phyloP scores from a whole-genome alignment of 2,797 vertebrate genomes.

The Muscicapa comitata region DNA sequence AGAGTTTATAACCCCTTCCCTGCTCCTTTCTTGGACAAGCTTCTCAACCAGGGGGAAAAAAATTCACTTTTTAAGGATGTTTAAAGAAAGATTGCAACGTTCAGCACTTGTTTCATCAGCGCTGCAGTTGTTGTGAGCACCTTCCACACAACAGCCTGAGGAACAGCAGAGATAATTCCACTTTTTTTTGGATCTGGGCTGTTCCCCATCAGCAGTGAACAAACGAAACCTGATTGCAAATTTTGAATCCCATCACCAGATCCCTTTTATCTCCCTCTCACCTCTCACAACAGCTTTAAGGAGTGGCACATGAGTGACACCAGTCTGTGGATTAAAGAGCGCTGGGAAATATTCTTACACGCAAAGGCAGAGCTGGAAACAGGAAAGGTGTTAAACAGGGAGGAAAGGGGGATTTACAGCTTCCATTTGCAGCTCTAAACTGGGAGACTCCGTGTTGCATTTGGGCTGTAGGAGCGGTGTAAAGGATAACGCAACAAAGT shows the following conservation, averaged over 20 bases:
- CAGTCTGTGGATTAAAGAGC: not conserved
- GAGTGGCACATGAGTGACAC: not conserved
- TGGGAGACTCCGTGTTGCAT: too few species aligned
- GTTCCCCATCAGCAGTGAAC: not conserved
- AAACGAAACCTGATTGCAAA: not conserved
- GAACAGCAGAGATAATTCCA: not conserved
- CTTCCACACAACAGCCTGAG: not conserved
- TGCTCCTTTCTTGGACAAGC: not conserved
- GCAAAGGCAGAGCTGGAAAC: not conserved
- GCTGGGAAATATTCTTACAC: not conserved
- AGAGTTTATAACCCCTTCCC: not conserved
- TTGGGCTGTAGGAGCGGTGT: too few species aligned
- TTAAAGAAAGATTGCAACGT: not conserved
- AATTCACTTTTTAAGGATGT: rapidly evolving
- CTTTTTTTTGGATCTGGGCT: not conserved
- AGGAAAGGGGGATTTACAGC: not conserved
- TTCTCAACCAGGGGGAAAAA: not conserved
- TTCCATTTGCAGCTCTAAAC: not conserved
- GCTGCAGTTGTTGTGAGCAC: not conserved
- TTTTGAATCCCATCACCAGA: not conserved
- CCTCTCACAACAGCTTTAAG: not conserved
- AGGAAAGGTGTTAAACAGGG: not conserved
- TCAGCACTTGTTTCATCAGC: not conserved
- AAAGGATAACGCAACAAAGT: too few species aligned
- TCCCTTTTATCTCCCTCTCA: not conserved